Percentiles rank a stretch among this genome's conserved stretches.
These are phyloP conservation scores for Enteromius paludinosus DNA, from an alignment of 2,797 vertebrate species.

Conservation along the genomic window DNA sequence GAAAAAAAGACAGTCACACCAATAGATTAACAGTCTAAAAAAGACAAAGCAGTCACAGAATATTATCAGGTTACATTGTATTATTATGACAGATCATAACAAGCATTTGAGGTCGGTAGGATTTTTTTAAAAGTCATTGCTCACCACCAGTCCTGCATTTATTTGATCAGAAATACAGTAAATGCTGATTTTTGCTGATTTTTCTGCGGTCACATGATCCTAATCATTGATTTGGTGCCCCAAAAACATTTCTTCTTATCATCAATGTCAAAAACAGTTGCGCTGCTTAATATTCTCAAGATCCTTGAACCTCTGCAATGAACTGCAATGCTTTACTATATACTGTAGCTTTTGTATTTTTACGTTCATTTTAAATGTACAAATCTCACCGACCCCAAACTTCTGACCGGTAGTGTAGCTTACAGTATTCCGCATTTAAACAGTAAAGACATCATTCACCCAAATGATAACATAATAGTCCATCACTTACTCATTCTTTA, in stretches of 20 bases:
- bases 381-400: neutral
- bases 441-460: neutral
- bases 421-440: neutral
- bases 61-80: neutral
- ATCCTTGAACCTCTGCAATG: too few relatives aligned
- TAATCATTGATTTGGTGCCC: neutral
- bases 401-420: neutral
- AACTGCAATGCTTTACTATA: too few relatives aligned
- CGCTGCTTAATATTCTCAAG: neutral
- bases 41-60: neutral
- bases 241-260: neutral
- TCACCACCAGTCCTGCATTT: neutral
- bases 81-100: neutral
- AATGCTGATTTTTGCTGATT: neutral
- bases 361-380: neutral
- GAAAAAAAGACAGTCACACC: constrained; percentile 36
- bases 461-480: neutral
- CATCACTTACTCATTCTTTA: neutral
- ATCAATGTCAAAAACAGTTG: neutral
- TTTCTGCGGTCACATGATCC: neutral
- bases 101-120: neutral
- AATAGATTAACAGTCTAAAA: constrained; percentile 6
- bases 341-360: neutral
- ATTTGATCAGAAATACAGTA: neutral
- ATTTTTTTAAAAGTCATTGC: neutral